phyloP scores from a whole-genome alignment of 2,113 vertebrate genomes.

The Etheostoma cragini region DNA sequence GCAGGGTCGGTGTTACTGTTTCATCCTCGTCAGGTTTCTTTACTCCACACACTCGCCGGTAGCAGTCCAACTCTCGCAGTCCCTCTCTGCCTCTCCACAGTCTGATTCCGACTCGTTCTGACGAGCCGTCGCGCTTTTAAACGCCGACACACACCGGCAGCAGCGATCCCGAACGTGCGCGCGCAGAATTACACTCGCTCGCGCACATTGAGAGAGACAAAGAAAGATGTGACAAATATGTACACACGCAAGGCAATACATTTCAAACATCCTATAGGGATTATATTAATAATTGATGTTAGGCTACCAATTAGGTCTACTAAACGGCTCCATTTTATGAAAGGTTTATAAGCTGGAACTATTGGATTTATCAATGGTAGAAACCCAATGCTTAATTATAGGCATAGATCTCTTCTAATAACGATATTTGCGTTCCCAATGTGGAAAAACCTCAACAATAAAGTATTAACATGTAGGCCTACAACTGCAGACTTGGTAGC shows the following conservation, averaged over 20 bases:
- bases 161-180: constrained; percentile 28
- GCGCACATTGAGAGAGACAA: constrained; percentile 29
- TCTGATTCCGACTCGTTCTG: constrained; percentile 9
- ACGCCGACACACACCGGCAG: constrained; percentile 21
- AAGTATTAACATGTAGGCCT: background rate
- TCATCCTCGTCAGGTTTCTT: constrained; percentile 19
- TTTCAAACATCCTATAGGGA: too few species aligned
- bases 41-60: background rate
- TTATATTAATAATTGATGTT: background rate
- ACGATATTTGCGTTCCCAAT: background rate
- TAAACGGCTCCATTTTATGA: background rate
- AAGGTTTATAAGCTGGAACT: background rate
- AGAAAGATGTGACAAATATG: constrained; percentile 11
- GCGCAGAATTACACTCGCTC: constrained; percentile 13
- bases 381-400: background rate
- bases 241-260: background rate
- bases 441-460: background rate
- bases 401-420: background rate
- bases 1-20: constrained; percentile 32
- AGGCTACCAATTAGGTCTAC: background rate
- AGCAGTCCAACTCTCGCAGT: constrained; percentile 12
- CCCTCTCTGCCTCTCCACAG: constrained; percentile 5
- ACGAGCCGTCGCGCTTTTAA: background rate
- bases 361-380: background rate
- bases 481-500: too few species aligned